A percentile compares a stretch with the other conserved stretches of the same genome.
Evolutionary conservation across 2,888 invertebrate genomes (phyloP).

Genomic region (Adelognathus sp.): DNA sequence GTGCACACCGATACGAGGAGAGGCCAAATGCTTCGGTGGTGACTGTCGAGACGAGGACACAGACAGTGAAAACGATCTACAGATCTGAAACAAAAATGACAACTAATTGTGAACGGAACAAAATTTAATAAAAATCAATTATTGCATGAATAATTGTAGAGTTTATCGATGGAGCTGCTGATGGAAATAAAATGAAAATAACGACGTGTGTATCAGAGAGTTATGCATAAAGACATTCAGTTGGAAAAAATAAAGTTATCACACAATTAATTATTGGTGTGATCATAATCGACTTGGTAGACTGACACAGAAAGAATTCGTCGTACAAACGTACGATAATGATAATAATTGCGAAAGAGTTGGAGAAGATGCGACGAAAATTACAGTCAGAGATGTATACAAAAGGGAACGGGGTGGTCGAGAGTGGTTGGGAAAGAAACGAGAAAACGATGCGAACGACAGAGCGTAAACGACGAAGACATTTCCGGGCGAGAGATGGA

Average conservation of each 20-base stretch:
- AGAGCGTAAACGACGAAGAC: slow-evolving; percentile 43
- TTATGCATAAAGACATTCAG: not conserved
- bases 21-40: slow-evolving; percentile 63
- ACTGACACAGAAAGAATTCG: not conserved
- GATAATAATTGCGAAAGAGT: not conserved
- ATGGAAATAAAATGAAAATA: not conserved
- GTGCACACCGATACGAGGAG: slow-evolving; percentile 26
- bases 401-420: not conserved
- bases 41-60: slow-evolving; percentile 56
- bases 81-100: slow-evolving; percentile 1
- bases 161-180: not conserved
- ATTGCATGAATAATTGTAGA: too few species aligned
- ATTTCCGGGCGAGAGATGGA: slow-evolving; percentile 32
- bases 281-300: not conserved
- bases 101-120: not conserved
- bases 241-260: not conserved
- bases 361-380: not conserved
- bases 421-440: not conserved
- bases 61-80: slow-evolving; percentile 10
- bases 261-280: not conserved
- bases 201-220: not conserved
- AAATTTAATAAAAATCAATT: not conserved
- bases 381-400: not conserved
- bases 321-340: slow-evolving; percentile 1
- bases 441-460: slow-evolving; percentile 45